These are phyloP conservation scores for Brachycybe producta DNA, from an alignment of 2,888 invertebrate species.

Conservation along the genomic window DNA sequence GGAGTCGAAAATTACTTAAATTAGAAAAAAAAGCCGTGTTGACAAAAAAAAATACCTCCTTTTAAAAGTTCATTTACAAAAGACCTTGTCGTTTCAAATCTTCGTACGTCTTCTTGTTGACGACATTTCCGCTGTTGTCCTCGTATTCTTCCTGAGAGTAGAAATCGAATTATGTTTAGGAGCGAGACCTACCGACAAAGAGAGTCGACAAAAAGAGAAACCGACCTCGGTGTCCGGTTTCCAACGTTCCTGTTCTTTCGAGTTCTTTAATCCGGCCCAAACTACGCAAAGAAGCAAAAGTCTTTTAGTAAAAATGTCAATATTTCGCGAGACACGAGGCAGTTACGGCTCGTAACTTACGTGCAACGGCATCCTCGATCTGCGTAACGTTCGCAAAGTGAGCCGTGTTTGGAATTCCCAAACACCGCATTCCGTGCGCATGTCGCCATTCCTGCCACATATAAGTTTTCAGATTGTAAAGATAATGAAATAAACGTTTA, in stretches of 20 bases:
- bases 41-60: no score
- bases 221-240: slow-evolving; percentile 58
- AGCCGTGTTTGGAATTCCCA: slow-evolving; percentile 98
- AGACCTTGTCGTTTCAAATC: slow-evolving; percentile 97
- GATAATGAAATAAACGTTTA: no score
- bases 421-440: slow-evolving; percentile 85
- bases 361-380: slow-evolving; percentile 90
- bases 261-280: slow-evolving; percentile 93
- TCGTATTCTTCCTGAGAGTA: slow-evolving; percentile 83
- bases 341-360: slow-evolving; percentile 43
- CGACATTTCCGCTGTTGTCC: slow-evolving; percentile 96
- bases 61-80: slow-evolving; percentile 46
- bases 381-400: slow-evolving; percentile 99
- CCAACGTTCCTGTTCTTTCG: slow-evolving; percentile 91
- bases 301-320: background rate
- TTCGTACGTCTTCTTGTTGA: slow-evolving; percentile 94
- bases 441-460: slow-evolving; percentile 55
- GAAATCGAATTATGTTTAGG: background rate
- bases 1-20: no score
- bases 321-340: background rate
- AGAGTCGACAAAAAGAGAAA: slow-evolving; percentile 19
- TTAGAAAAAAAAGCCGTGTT: no score
- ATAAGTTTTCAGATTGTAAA: no score
- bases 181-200: slow-evolving; percentile 16
- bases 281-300: slow-evolving; percentile 41